Conservation (phyloP, 2,113 vertebrate genomes). For the Trogon melanurus region DNA sequence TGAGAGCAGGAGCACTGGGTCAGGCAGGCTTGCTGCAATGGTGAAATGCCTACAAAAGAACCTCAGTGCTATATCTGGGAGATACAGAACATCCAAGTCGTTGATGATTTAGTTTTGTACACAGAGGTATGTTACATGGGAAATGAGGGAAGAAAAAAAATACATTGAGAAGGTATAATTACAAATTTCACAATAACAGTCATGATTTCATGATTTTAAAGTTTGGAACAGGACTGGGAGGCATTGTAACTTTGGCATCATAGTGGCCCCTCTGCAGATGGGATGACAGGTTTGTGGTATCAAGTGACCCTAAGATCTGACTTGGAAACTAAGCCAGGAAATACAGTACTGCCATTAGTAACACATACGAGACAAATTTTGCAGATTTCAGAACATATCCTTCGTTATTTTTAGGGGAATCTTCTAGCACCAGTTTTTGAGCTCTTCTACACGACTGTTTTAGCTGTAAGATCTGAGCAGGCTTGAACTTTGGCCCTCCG, state of each 20-base stretch:
- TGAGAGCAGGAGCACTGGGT: slow-evolving; percentile 2
- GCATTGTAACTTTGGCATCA: background rate
- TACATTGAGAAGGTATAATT: background rate
- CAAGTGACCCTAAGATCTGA: background rate
- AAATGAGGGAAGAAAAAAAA: background rate
- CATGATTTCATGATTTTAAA: background rate
- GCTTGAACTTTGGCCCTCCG: background rate
- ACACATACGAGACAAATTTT: background rate
- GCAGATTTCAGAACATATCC: background rate
- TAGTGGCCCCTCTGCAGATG: background rate
- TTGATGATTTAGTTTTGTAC: background rate
- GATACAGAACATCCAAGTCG: background rate
- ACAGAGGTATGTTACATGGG: background rate
- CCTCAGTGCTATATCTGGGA: background rate
- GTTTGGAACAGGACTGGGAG: background rate
- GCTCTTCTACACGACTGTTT: background rate
- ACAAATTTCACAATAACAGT: background rate
- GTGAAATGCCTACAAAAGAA: background rate
- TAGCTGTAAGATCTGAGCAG: background rate
- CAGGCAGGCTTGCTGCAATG: background rate
- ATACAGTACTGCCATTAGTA: background rate
- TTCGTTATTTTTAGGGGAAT: background rate
- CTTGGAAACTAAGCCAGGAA: background rate
- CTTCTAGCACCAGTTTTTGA: background rate
- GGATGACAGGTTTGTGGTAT: background rate